Percentiles rank a stretch among this genome's conserved stretches.
phyloP scores from a whole-genome alignment of 2,797 vertebrate genomes.

The Glossophaga mutica region DNA sequence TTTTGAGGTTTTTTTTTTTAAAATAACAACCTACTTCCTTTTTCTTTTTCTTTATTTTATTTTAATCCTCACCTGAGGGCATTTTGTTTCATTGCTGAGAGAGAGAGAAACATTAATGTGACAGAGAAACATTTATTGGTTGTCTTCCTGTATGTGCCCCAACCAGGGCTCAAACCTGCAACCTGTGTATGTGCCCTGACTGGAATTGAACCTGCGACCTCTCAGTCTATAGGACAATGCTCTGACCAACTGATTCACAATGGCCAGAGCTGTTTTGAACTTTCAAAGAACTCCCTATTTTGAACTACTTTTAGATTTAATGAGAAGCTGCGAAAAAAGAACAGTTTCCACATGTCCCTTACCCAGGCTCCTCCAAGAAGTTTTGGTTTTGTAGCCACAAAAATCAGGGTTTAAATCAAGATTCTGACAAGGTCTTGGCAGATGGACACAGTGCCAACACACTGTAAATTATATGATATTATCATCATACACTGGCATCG shows the following conservation, averaged over 20 bases:
- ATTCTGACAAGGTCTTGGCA: not conserved
- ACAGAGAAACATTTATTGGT: not conserved
- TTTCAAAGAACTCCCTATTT: not conserved
- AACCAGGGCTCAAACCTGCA: not conserved
- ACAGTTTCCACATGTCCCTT: not conserved
- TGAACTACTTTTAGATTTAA: not conserved
- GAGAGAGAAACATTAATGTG: not conserved
- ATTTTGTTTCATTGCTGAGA: not conserved
- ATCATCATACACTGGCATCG: not conserved
- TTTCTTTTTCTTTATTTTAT: not conserved
- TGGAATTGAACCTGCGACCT: not conserved
- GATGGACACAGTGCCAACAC: not conserved
- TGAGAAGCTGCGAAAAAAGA: not conserved
- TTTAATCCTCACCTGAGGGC: not conserved
- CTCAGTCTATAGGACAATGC: not conserved
- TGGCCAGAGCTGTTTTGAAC: not conserved
- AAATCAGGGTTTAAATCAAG: not conserved
- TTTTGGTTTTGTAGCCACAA: not conserved
- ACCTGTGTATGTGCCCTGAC: no score
- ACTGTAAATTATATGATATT: not conserved
- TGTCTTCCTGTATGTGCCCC: not conserved
- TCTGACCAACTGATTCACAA: not conserved
- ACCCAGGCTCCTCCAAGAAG: not conserved
- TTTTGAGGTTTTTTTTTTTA: not conserved
- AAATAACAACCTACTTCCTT: not conserved